Conservation (phyloP, 2,113 vertebrate species). For the Campylomormyrus tamandua region DNA sequence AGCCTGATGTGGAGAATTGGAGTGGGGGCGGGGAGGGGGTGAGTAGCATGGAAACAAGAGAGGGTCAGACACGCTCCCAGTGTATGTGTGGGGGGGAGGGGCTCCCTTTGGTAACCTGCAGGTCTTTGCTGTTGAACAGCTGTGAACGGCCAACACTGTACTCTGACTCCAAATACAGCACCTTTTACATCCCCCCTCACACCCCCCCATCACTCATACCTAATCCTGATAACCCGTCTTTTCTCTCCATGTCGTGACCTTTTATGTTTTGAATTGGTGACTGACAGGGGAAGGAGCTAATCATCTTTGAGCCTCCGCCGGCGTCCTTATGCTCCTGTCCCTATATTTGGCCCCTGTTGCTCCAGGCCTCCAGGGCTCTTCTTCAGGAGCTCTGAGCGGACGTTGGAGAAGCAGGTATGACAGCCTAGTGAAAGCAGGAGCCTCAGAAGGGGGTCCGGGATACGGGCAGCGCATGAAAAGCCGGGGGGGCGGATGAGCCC, state of each 20-base stretch:
- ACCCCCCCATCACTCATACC: not conserved
- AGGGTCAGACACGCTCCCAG: not conserved
- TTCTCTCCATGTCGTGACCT: not conserved
- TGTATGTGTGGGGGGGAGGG: not conserved
- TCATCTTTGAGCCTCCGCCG: not conserved
- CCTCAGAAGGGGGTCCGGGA: not conserved
- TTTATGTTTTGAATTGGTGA: not conserved
- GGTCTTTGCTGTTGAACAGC: not conserved
- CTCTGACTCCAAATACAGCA: not conserved
- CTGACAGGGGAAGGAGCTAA: not conserved
- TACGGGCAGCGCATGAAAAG: not conserved
- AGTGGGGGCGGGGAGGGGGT: not conserved
- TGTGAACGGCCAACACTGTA: not conserved
- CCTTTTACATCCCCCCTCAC: not conserved
- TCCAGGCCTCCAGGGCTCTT: not conserved
- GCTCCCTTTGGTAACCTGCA: not conserved
- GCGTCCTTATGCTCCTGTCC: not conserved
- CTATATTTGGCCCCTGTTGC: not conserved
- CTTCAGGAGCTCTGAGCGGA: not conserved
- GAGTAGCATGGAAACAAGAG: not conserved
- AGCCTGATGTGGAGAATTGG: not conserved
- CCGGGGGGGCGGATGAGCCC: not conserved
- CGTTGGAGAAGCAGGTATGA: not conserved
- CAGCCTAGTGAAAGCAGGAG: not conserved
- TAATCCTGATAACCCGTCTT: not conserved